Percentiles rank a stretch among this genome's conserved stretches.
Evolutionary conservation across 2,888 invertebrate genomes (phyloP).

Genomic region (Iselma pallidipennis): DNA sequence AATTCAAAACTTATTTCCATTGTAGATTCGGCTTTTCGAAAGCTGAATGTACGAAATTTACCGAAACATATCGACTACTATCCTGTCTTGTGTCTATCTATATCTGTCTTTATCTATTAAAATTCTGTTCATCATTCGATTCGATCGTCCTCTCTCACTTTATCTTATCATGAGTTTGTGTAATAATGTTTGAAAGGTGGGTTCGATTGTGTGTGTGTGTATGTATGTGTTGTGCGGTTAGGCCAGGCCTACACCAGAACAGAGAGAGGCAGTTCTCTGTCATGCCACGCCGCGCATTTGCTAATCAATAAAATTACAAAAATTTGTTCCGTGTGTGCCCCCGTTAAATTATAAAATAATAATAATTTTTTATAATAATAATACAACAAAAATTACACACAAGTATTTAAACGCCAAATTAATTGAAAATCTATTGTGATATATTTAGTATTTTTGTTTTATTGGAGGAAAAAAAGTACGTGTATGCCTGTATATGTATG

Average conservation of each 20-base stretch:
- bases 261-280: background rate
- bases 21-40: background rate
- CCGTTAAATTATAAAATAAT: constrained; percentile 21
- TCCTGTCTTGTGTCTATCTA: background rate
- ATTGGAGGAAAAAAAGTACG: background rate
- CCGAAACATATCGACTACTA: background rate
- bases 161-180: background rate
- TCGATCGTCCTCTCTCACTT: background rate
- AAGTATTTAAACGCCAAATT: constrained; percentile 57
- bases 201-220: background rate
- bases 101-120: background rate
- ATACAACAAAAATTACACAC: constrained; percentile 40
- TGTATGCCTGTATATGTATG: constrained; percentile 35
- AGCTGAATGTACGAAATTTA: background rate
- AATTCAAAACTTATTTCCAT: background rate
- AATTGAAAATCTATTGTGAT: constrained; percentile 55
- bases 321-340: constrained; percentile 35
- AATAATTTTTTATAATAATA: no score
- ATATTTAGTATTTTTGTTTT: constrained; percentile 55
- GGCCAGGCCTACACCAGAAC: background rate
- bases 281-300: constrained; percentile 53
- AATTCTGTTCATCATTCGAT: background rate
- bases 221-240: background rate
- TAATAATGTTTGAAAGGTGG: background rate
- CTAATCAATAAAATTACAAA: constrained; percentile 49